Evolutionary conservation across 2,888 invertebrate species (phyloP).

Genomic region (Hirtodrosophila histrioides): DNA sequence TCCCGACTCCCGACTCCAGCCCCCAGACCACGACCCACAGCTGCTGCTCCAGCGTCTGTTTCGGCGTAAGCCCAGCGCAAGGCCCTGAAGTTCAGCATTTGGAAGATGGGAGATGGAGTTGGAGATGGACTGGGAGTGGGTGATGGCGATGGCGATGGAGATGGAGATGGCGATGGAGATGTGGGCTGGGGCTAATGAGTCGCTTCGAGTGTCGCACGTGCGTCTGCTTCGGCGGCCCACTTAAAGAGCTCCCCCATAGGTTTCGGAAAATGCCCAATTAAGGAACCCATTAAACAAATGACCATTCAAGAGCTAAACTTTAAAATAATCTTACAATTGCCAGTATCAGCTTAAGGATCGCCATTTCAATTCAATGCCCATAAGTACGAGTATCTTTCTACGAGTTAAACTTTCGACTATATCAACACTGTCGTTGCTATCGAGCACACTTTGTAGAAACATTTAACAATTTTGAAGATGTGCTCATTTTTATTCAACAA

Average conservation of each 20-base stretch:
- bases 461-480: no score
- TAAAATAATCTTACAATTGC: conserved; percentile 47
- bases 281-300: conserved; percentile 66
- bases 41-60: conserved; percentile 29
- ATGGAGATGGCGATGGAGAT: not conserved
- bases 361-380: conserved; percentile 17
- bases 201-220: conserved; percentile 75
- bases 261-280: conserved; percentile 57
- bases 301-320: conserved; percentile 63
- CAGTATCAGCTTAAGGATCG: conserved; percentile 43
- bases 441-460: no score
- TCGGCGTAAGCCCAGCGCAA: conserved; percentile 26
- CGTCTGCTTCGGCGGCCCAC: conserved; percentile 48
- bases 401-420: no score
- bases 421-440: no score
- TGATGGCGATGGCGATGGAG: not conserved
- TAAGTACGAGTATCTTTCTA: not conserved
- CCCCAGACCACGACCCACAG: conserved; percentile 27
- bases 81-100: conserved; percentile 12
- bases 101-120: not conserved
- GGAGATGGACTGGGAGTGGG: conserved; percentile 8
- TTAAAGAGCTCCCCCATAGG: conserved; percentile 38
- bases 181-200: conserved; percentile 63
- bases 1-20: not conserved
- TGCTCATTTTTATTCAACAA: no score